Evolutionary conservation across 2,888 invertebrate genomes (phyloP).

Genomic region (Molanna angustata): DNA sequence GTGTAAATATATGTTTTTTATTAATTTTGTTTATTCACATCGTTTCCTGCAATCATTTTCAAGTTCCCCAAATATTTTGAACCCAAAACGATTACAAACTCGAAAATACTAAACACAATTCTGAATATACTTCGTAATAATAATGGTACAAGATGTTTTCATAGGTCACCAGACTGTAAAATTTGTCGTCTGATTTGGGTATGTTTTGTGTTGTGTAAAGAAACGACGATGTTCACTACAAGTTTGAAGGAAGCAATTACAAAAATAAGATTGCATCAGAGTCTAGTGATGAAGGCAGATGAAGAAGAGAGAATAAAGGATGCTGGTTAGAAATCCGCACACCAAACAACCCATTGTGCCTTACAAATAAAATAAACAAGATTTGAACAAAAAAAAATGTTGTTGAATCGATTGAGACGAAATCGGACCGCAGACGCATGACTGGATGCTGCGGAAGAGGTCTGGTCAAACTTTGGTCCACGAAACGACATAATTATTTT

Average conservation of each 20-base stretch:
- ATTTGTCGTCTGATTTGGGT: conserved; percentile 19
- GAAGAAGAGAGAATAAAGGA: conserved; percentile 1
- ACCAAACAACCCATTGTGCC: conserved; percentile 24
- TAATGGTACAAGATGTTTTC: conserved; percentile 24
- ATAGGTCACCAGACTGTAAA: conserved; percentile 27
- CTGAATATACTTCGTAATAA: too few species aligned
- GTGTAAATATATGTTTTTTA: too few species aligned
- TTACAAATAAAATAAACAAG: conserved; percentile 29
- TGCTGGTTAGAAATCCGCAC: conserved; percentile 14
- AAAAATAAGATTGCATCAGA: too few species aligned
- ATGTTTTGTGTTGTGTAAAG: conserved; percentile 6
- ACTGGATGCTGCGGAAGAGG: conserved; percentile 13
- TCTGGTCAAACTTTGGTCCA: background rate
- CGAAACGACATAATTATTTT: too few species aligned
- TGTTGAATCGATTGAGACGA: conserved; percentile 21
- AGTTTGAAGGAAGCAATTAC: conserved; percentile 19
- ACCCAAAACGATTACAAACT: too few species aligned
- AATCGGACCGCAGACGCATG: conserved; percentile 22
- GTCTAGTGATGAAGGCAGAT: too few species aligned
- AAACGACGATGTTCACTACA: conserved; percentile 12
- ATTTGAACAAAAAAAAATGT: conserved; percentile 21
- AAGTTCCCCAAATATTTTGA: too few species aligned
- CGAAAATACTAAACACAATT: too few species aligned
- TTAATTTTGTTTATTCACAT: too few species aligned
- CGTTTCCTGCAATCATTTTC: too few species aligned